A percentile compares a stretch with the other conserved stretches of the same genome.
phyloP scores from a whole-genome alignment of 2,888 invertebrate species.

The Aproaerema taeniolella region DNA sequence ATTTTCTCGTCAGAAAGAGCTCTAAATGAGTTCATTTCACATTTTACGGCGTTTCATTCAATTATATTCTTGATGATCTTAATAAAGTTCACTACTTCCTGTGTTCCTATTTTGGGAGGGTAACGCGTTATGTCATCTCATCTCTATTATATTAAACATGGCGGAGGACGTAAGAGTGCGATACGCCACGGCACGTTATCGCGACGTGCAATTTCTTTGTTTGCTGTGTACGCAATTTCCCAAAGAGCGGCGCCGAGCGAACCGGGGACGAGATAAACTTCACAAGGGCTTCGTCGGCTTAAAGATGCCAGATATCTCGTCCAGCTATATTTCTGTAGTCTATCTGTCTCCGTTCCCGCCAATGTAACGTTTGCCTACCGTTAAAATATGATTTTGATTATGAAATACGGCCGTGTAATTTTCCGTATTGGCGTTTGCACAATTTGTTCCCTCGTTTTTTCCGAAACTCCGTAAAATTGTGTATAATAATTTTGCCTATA shows the following conservation, averaged over 20 bases:
- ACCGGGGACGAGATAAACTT: constrained; percentile 48
- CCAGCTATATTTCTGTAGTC: constrained; percentile 41
- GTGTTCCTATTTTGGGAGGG: too few species aligned
- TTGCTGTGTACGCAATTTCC: constrained; percentile 66
- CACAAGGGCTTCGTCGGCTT: constrained; percentile 39
- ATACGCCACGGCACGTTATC: constrained; percentile 56
- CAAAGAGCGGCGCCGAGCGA: constrained; percentile 45
- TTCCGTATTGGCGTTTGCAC: constrained; percentile 34
- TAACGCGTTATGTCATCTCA: too few species aligned
- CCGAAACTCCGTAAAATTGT: constrained; percentile 33
- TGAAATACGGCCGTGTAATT: constrained; percentile 47
- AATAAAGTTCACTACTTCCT: too few species aligned
- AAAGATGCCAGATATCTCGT: constrained; percentile 57
- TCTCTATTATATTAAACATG: too few species aligned
- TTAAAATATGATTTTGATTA: constrained; percentile 55
- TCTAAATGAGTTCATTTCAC: background rate
- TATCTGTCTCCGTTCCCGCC: constrained; percentile 35
- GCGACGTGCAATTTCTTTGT: constrained; percentile 64
- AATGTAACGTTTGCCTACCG: constrained; percentile 21
- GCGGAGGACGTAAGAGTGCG: constrained; percentile 33
- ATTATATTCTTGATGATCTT: too few species aligned
- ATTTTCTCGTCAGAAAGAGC: background rate
- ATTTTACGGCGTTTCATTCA: too few species aligned
- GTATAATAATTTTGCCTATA: background rate
- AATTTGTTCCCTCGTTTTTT: constrained; percentile 33